Evolutionary conservation across 2,113 vertebrate genomes (phyloP).

Genomic region (Prunella himalayana): DNA sequence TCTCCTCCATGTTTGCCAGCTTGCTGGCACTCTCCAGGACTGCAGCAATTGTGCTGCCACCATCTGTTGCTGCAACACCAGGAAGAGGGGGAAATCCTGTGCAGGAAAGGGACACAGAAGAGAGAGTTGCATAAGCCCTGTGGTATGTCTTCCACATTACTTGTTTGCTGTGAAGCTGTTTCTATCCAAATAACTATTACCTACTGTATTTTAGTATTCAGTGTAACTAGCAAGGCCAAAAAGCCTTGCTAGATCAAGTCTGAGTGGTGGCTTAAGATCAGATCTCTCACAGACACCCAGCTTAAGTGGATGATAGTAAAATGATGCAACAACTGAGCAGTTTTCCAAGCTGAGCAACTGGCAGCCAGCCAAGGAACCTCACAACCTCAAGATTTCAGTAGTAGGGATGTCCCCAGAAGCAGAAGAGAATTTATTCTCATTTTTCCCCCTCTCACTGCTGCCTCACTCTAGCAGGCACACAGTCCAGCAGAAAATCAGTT

Average conservation of each 20-base stretch:
- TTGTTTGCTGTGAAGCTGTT: not conserved
- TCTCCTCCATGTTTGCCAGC: conserved; percentile 72
- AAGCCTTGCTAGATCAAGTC: not conserved
- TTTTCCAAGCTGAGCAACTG: not conserved
- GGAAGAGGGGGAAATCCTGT: conserved; percentile 94
- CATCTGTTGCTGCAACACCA: conserved; percentile 71
- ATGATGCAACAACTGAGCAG: not conserved
- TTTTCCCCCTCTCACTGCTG: not conserved
- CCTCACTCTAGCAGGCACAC: not conserved
- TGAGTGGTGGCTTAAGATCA: not conserved
- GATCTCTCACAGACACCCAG: not conserved
- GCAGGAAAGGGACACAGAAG: not conserved
- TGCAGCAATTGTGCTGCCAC: conserved; percentile 73
- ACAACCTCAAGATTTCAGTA: not conserved
- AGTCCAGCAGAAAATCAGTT: not conserved
- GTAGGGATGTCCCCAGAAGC: not conserved
- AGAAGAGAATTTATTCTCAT: not conserved
- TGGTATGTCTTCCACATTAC: not conserved
- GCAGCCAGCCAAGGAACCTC: not conserved
- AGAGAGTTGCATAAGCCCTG: not conserved
- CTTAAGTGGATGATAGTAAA: not conserved
- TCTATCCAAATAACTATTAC: not conserved
- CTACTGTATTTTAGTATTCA: not conserved
- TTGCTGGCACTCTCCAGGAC: conserved; percentile 83
- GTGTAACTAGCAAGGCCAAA: not conserved